A percentile compares a stretch with the other conserved stretches of the same genome.
Conservation (phyloP, 2,113 vertebrate species). For the Atrichornis clamosus region DNA sequence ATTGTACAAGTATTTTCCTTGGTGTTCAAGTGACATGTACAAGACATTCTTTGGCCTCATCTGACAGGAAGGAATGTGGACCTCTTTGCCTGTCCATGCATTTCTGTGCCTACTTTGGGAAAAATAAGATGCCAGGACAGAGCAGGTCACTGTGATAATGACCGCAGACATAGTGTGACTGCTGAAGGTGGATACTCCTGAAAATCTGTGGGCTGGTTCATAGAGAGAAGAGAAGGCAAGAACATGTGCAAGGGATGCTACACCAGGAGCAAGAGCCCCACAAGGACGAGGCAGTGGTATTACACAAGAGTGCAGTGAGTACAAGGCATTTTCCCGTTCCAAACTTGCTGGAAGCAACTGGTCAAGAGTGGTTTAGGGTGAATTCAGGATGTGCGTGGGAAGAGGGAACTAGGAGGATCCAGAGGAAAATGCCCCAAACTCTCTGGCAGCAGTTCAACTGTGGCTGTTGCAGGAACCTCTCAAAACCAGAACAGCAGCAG, state of each 20-base stretch:
- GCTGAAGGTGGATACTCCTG: background rate
- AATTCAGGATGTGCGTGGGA: background rate
- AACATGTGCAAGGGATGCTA: background rate
- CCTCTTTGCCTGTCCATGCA: background rate
- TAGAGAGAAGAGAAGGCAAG: background rate
- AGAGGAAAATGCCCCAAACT: background rate
- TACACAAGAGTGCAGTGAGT: background rate
- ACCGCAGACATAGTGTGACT: background rate
- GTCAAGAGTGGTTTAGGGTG: background rate
- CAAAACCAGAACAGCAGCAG: background rate
- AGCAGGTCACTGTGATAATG: rapidly evolving
- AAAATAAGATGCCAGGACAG: background rate
- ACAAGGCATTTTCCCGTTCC: background rate
- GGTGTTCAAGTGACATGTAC: background rate
- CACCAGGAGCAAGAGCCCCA: background rate
- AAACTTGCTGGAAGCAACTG: background rate
- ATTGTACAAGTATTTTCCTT: background rate
- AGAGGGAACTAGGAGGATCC: background rate
- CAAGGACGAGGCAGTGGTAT: background rate
- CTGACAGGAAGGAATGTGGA: background rate
- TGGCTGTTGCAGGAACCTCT: background rate
- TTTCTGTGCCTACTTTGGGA: background rate
- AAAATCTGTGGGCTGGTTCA: background rate
- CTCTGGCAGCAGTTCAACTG: background rate
- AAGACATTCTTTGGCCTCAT: background rate